Conservation (phyloP, 1,140 invertebrate genomes). For the Dryas iulia region DNA sequence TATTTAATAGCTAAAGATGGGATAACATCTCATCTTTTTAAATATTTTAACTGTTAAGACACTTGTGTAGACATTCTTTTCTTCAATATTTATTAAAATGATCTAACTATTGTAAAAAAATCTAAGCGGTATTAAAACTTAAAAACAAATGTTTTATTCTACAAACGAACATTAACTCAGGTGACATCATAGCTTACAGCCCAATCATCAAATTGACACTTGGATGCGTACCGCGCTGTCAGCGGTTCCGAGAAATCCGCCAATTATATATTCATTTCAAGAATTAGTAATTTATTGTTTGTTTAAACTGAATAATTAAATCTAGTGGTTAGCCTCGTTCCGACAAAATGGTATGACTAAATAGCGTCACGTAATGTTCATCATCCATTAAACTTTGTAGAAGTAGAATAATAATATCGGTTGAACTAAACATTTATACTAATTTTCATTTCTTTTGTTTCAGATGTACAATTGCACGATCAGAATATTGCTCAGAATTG, state of each 20-base stretch:
- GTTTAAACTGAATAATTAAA: background rate
- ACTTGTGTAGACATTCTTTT: too few species aligned
- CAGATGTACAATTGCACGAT: background rate
- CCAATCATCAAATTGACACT: constrained; percentile 49
- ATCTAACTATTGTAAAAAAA: too few species aligned
- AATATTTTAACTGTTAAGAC: too few species aligned
- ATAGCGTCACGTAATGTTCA: background rate
- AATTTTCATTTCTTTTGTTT: background rate
- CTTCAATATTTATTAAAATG: too few species aligned
- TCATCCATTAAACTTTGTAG: background rate
- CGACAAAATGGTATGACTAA: background rate
- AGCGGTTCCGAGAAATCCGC: constrained; percentile 40
- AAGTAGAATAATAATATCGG: background rate
- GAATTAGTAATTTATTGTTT: constrained; percentile 8
- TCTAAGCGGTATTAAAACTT: too few species aligned
- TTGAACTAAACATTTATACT: background rate
- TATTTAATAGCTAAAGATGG: too few species aligned
- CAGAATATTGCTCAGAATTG: background rate
- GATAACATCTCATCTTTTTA: too few species aligned
- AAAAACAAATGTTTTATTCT: background rate
- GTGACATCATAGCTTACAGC: constrained; percentile 53
- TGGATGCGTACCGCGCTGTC: constrained; percentile 27
- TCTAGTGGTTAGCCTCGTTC: background rate
- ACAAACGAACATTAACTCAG: constrained; percentile 24
- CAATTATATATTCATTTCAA: constrained; percentile 25